Percentiles rank a stretch among this genome's conserved stretches.
Conservation (phyloP, 1,140 invertebrate genomes). For the Asobara japonica region DNA sequence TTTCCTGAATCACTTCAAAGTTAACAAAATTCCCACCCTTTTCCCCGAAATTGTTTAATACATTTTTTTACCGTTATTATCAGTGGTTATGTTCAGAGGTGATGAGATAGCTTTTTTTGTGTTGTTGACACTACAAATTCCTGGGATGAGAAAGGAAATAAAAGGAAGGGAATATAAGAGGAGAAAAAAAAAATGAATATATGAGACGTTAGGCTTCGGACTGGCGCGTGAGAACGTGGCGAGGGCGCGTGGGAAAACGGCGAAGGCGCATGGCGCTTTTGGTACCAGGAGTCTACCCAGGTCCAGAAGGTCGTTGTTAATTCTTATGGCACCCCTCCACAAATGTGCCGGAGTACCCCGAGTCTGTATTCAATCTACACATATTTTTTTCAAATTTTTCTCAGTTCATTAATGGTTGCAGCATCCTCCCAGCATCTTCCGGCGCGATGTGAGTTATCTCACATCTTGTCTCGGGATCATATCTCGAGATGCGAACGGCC, state of each 20-base stretch:
- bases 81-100: background rate
- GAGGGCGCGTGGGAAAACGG: conserved; percentile 65
- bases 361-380: background rate
- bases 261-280: conserved; percentile 63
- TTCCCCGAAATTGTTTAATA: no score
- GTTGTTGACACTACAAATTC: background rate
- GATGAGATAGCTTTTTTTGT: background rate
- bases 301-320: conserved; percentile 35
- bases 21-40: no score
- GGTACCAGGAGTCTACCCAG: conserved; percentile 55
- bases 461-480: no score
- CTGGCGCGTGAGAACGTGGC: conserved; percentile 58
- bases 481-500: no score
- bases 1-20: no score
- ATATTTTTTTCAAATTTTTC: background rate
- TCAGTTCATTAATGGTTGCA: no score
- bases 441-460: no score
- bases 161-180: conserved; percentile 21
- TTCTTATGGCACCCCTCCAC: conserved; percentile 5
- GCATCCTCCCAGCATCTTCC: no score
- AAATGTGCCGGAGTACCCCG: background rate
- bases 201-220: background rate
- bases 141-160: conserved; percentile 9
- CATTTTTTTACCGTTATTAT: no score
- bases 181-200: conserved; percentile 20